These are phyloP conservation scores for Rynchops niger DNA, from an alignment of 2,113 vertebrate genomes.

Conservation along the genomic window DNA sequence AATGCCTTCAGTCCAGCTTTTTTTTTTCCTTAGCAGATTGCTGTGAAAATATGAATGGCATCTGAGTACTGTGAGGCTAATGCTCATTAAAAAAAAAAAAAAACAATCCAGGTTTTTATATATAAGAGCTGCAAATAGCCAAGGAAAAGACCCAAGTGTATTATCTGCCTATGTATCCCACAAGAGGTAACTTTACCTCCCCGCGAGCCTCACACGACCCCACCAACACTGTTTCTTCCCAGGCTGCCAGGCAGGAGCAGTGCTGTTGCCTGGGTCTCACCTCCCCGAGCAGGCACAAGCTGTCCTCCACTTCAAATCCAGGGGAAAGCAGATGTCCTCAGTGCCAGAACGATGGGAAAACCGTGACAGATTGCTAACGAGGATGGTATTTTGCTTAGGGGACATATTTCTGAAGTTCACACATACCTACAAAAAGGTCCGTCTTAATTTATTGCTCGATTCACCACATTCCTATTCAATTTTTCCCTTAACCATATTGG, in stretches of 20 bases:
- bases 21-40: background rate
- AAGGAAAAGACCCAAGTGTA: background rate
- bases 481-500: fast-evolving
- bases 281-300: background rate
- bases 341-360: background rate
- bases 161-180: background rate
- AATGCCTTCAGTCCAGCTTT: background rate
- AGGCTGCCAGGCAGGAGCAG: background rate
- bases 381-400: background rate
- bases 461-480: background rate
- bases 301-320: background rate
- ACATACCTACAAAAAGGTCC: background rate
- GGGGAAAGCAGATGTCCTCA: background rate
- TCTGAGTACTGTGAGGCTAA: background rate
- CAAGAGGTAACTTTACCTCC: background rate
- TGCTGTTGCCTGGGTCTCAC: background rate
- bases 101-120: background rate
- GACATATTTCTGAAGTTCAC: background rate
- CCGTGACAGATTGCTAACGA: background rate
- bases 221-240: fast-evolving
- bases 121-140: background rate
- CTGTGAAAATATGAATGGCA: conserved; percentile 42
- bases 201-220: background rate
- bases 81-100: too few species aligned
- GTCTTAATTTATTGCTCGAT: background rate